These are phyloP conservation scores for Papilio machaon DNA, from an alignment of 1,140 invertebrate genomes.

Conservation along the genomic window DNA sequence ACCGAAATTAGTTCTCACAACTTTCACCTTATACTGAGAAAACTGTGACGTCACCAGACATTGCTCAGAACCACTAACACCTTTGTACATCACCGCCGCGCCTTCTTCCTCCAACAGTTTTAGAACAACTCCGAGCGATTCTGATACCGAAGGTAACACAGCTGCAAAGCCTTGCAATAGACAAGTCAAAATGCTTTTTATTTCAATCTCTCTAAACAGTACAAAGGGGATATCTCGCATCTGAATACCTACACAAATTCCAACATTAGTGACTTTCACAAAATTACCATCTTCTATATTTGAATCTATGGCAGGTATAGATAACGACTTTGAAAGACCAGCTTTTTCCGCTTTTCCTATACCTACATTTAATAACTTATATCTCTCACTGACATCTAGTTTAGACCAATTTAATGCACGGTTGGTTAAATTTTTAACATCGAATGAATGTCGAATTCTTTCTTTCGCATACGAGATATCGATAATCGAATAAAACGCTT, in stretches of 20 bases:
- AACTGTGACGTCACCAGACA: background rate
- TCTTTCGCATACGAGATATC: background rate
- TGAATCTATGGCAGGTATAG: background rate
- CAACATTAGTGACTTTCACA: background rate
- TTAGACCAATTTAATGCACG: background rate
- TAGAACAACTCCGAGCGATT: background rate
- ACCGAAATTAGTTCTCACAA: slow-evolving; percentile 48
- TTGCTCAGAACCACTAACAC: background rate
- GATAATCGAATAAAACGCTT: slow-evolving; percentile 32
- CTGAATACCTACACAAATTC: slow-evolving; percentile 6
- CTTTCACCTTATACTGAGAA: slow-evolving; percentile 11
- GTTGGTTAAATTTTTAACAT: background rate
- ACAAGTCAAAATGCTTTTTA: background rate
- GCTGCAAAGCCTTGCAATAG: background rate
- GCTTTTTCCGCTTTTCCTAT: background rate
- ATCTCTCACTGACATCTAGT: background rate
- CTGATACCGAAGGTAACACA: background rate
- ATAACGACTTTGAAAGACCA: background rate
- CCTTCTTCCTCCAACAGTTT: background rate
- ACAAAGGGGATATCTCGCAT: background rate
- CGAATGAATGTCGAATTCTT: background rate
- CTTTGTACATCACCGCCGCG: background rate
- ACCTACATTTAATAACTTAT: background rate
- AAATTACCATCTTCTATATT: background rate
- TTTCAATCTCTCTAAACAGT: background rate